Conservation (phyloP, 2,888 invertebrate species). For the Dasysyrphus albostriatus region DNA sequence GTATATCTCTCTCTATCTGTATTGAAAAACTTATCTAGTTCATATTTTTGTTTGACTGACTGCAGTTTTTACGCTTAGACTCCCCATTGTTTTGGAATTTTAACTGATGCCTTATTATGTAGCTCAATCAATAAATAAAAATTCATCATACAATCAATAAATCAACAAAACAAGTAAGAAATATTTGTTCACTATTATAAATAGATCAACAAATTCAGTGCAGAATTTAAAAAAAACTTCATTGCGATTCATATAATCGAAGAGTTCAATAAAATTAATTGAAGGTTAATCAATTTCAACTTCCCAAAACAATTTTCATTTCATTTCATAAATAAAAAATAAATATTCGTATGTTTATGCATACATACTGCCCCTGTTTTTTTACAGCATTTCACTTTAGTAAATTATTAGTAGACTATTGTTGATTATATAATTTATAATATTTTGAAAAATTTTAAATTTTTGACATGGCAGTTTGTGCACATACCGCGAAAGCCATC, state of each 20-base stretch:
- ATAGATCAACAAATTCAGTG: not conserved
- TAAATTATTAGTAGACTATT: not conserved
- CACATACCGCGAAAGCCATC: not conserved
- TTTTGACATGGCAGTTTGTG: slow-evolving; percentile 4
- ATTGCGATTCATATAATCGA: not conserved
- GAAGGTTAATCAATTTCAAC: slow-evolving; percentile 22
- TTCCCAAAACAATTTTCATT: slow-evolving; percentile 13
- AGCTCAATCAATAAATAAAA: no score
- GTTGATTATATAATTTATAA: not conserved
- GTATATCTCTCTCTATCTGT: not conserved
- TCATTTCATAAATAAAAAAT: not conserved
- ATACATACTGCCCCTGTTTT: not conserved
- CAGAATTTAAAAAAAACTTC: not conserved
- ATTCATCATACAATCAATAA: not conserved
- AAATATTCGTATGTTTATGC: not conserved
- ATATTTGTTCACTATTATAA: not conserved
- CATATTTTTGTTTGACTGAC: not conserved
- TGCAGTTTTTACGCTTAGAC: not conserved
- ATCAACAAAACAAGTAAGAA: slow-evolving; percentile 3
- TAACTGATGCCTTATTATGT: not conserved
- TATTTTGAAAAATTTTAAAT: not conserved
- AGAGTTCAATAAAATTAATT: slow-evolving; percentile 3
- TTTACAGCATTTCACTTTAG: not conserved
- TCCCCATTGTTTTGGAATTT: not conserved
- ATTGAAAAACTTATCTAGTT: not conserved